Evolutionary conservation across 2,888 invertebrate genomes (phyloP).

Genomic region (Entomobrya proxima): DNA sequence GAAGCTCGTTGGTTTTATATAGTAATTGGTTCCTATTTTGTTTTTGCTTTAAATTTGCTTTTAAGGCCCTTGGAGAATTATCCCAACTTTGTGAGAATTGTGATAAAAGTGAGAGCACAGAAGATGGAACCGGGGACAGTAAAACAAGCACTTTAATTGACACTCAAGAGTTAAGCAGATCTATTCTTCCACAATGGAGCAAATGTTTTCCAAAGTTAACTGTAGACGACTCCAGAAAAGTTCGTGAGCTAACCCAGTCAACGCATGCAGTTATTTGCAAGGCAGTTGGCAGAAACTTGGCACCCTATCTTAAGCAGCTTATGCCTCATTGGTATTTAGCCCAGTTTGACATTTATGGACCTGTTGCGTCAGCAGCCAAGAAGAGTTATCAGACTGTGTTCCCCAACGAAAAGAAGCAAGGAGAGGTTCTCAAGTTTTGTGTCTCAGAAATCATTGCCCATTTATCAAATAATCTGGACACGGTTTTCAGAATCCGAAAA

Average conservation of each 20-base stretch:
- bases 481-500: constrained; percentile 39
- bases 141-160: background rate
- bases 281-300: constrained; percentile 85
- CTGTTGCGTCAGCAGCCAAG: constrained; percentile 86
- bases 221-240: constrained; percentile 71
- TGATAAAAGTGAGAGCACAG: background rate
- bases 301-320: constrained; percentile 87
- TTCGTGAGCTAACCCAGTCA: constrained; percentile 67
- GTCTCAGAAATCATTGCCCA: constrained; percentile 85
- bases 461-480: constrained; percentile 46
- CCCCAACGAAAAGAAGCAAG: constrained; percentile 84
- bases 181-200: constrained; percentile 57
- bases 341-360: constrained; percentile 90
- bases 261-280: constrained; percentile 66
- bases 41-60: background rate
- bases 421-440: constrained; percentile 89
- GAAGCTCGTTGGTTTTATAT: background rate
- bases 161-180: constrained; percentile 45
- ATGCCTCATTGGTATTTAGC: constrained; percentile 90
- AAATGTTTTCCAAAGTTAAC: constrained; percentile 66
- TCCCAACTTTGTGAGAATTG: constrained; percentile 39
- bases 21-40: too few relatives aligned
- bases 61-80: constrained; percentile 69
- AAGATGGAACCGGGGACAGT: background rate
- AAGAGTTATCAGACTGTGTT: constrained; percentile 87